These are phyloP conservation scores for Lepidostoma basale DNA, from an alignment of 1,140 invertebrate genomes.

Conservation along the genomic window DNA sequence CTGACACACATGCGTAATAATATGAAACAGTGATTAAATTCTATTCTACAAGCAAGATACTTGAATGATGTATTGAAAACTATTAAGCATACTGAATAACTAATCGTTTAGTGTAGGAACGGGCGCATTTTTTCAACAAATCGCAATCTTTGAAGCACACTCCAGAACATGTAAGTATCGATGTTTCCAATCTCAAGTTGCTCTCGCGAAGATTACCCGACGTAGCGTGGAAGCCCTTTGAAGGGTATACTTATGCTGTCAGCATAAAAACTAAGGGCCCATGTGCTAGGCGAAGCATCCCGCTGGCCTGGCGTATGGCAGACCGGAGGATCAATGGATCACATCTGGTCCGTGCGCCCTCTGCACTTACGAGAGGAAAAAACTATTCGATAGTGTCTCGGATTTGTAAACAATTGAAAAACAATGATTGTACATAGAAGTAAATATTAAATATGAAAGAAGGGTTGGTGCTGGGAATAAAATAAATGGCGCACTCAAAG, in stretches of 20 bases:
- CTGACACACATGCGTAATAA: too few relatives aligned
- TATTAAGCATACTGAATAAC: too few relatives aligned
- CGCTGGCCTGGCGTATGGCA: too few relatives aligned
- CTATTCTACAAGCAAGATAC: too few relatives aligned
- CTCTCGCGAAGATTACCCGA: neutral
- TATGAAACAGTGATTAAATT: too few relatives aligned
- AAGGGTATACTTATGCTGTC: conserved; percentile 20
- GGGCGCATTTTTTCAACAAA: neutral
- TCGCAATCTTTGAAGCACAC: too few relatives aligned
- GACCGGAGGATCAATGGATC: conserved; percentile 3
- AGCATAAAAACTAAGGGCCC: conserved; percentile 11
- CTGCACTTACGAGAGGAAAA: neutral
- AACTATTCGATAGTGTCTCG: neutral
- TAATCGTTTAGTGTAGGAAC: too few relatives aligned
- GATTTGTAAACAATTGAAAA: neutral
- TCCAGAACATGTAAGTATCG: neutral
- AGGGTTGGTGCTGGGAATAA: too few relatives aligned
- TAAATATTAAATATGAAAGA: too few relatives aligned
- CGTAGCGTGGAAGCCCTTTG: conserved; percentile 3
- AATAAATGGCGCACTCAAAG: too few relatives aligned
- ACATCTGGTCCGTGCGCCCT: neutral
- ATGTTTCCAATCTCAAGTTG: neutral
- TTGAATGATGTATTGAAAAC: too few relatives aligned
- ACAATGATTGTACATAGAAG: too few relatives aligned
- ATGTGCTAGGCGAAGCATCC: conserved; percentile 5